A percentile compares a stretch with the other conserved stretches of the same genome.
These are phyloP conservation scores for Pelecanus crispus DNA, from an alignment of 2,113 vertebrate genomes.

Conservation along the genomic window DNA sequence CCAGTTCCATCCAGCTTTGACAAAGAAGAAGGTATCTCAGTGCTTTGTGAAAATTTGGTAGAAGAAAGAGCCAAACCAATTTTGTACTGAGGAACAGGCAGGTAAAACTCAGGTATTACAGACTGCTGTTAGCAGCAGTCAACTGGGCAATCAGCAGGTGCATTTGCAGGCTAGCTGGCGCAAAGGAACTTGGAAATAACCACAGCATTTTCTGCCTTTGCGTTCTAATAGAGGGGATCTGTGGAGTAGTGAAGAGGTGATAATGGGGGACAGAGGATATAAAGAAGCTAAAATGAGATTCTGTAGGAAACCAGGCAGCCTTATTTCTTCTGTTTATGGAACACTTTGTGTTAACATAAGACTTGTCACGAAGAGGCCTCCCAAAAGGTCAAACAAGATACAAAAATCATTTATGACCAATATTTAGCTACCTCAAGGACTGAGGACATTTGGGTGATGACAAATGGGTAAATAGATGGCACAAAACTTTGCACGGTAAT, in stretches of 20 bases:
- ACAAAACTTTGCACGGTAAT: not conserved
- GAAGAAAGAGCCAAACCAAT: not conserved
- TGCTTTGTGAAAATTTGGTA: not conserved
- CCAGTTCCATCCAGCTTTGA: not conserved
- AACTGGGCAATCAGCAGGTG: not conserved
- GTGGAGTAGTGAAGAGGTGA: not conserved
- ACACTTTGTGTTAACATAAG: not conserved
- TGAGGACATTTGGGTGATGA: not conserved
- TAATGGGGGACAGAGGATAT: not conserved
- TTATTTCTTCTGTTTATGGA: not conserved
- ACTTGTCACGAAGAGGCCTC: not conserved
- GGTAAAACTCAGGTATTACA: not conserved
- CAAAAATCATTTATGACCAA: not conserved
- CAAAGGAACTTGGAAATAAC: not conserved
- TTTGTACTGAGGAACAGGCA: not conserved
- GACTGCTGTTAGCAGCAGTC: not conserved
- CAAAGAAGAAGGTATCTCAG: not conserved
- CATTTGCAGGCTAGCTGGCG: not conserved
- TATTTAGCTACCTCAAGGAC: not conserved
- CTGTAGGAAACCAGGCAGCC: not conserved
- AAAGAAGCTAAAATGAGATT: not conserved
- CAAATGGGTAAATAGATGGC: not conserved
- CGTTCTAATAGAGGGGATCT: not conserved
- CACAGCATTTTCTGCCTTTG: not conserved
- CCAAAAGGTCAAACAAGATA: not conserved